phyloP scores from a whole-genome alignment of 2,113 vertebrate species.

The Eretmochelys imbricata region DNA sequence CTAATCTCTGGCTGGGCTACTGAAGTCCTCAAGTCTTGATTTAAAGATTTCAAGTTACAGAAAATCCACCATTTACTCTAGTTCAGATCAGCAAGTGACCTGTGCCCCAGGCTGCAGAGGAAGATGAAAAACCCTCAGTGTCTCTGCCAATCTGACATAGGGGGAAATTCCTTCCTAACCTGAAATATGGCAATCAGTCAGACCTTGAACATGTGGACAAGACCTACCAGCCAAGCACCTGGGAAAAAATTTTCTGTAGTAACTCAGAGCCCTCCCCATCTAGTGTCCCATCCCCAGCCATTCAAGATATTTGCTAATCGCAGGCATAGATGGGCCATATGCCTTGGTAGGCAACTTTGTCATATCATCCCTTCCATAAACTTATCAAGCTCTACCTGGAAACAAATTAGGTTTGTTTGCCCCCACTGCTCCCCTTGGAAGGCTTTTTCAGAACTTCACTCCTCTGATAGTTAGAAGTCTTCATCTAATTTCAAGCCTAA shows the following conservation, averaged over 20 bases:
- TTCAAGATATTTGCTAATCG: neutral
- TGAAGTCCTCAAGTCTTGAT: neutral
- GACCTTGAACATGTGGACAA: neutral
- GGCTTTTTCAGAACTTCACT: neutral
- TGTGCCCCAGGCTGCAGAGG: neutral
- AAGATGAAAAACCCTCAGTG: neutral
- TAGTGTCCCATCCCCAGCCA: neutral
- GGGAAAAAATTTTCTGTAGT: neutral
- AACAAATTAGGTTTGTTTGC: neutral
- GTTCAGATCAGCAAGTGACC: neutral
- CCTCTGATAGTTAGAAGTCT: neutral
- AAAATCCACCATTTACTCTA: neutral
- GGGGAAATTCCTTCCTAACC: neutral
- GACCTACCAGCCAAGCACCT: neutral
- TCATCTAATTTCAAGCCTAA: neutral
- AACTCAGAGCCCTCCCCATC: neutral
- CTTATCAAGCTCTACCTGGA: neutral
- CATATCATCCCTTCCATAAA: neutral
- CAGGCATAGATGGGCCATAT: neutral
- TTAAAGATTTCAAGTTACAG: neutral
- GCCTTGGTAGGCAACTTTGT: neutral
- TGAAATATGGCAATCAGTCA: neutral
- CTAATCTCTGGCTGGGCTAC: neutral
- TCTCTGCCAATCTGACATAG: neutral
- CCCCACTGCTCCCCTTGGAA: neutral